phyloP scores from a whole-genome alignment of 2,888 invertebrate species.

The Dynastes tityus region DNA sequence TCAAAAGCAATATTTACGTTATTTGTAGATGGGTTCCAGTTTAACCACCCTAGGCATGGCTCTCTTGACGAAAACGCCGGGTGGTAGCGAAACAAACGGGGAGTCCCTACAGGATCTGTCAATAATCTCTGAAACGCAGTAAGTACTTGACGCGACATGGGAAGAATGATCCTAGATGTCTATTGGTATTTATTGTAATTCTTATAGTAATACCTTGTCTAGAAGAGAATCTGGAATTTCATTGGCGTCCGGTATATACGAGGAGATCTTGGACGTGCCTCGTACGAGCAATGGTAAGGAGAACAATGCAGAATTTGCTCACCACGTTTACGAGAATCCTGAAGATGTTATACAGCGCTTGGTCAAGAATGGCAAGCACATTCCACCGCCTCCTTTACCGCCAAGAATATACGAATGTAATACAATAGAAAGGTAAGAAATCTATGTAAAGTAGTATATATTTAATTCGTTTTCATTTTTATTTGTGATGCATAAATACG shows the following conservation, averaged over 20 bases:
- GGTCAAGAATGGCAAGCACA: constrained; percentile 57
- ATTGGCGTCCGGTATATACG: constrained; percentile 79
- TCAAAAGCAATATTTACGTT: constrained; percentile 12
- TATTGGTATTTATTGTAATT: constrained; percentile 42
- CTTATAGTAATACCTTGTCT: constrained; percentile 54
- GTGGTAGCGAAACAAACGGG: constrained; percentile 68
- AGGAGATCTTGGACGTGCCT: constrained; percentile 76
- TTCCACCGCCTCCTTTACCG: constrained; percentile 73
- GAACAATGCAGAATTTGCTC: constrained; percentile 52
- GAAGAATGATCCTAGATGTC: constrained; percentile 45
- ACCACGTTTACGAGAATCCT: constrained; percentile 70
- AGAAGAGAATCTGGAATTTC: constrained; percentile 76
- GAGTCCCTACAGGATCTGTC: constrained; percentile 66
- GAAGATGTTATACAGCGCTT: constrained; percentile 66
- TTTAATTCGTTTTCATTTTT: too few species aligned
- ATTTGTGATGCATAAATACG: too few species aligned
- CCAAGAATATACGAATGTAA: constrained; percentile 66
- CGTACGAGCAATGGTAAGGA: constrained; percentile 21
- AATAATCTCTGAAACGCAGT: constrained; percentile 53
- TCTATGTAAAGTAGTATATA: too few species aligned
- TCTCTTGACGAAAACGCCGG: constrained; percentile 67
- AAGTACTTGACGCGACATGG: constrained; percentile 11
- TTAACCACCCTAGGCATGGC: constrained; percentile 66
- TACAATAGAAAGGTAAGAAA: constrained; percentile 57
- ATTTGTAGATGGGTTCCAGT: constrained; percentile 66